A percentile compares a stretch with the other conserved stretches of the same genome.
These are phyloP conservation scores for Sapayoa aenigma DNA, from an alignment of 2,113 vertebrate species.

Conservation along the genomic window DNA sequence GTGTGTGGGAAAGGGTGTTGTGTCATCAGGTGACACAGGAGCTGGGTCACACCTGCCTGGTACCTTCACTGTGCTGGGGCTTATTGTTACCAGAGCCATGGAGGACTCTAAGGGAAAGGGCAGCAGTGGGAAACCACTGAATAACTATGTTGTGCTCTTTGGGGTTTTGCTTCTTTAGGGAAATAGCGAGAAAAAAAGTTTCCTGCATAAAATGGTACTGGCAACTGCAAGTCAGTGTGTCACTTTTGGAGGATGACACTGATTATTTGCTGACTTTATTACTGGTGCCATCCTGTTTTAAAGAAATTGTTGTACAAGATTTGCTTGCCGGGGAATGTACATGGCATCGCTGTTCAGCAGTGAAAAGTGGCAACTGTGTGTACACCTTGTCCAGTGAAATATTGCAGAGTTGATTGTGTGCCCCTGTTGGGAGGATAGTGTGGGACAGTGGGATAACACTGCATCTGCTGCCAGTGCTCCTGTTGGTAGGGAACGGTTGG, in stretches of 20 bases:
- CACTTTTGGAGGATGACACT: not conserved
- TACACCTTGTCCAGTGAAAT: not conserved
- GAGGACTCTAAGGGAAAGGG: not conserved
- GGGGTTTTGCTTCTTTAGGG: not conserved
- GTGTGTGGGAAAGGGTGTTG: not conserved
- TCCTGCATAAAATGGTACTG: not conserved
- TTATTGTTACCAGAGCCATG: not conserved
- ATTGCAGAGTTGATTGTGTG: not conserved
- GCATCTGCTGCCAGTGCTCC: not conserved
- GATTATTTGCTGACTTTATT: not conserved
- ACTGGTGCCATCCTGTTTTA: not conserved
- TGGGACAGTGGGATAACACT: not conserved
- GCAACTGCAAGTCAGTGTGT: not conserved
- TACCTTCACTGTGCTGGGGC: not conserved
- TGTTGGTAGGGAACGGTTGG: not conserved
- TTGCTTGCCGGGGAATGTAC: not conserved
- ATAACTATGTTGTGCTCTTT: not conserved
- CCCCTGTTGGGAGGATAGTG: not conserved
- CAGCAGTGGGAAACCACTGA: not conserved
- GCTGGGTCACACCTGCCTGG: not conserved
- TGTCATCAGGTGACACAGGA: not conserved
- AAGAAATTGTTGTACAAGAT: not conserved
- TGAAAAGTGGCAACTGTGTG: not conserved
- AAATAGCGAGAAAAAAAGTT: not conserved
- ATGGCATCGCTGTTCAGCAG: not conserved